Evolutionary conservation across 2,113 vertebrate species (phyloP).

Genomic region (Potamarius usumacintae): DNA sequence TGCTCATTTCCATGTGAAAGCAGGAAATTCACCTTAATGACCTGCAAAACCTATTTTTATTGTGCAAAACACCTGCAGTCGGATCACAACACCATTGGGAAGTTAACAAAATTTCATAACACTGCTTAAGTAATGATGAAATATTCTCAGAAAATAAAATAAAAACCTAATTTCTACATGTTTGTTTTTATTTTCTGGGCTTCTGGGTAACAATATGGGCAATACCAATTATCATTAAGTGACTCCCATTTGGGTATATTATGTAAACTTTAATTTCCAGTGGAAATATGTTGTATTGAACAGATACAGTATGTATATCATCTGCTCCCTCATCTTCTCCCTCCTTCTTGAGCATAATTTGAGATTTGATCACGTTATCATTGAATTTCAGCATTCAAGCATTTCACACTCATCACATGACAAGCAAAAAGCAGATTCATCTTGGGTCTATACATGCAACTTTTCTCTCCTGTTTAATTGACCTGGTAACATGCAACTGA

Average conservation of each 20-base stretch:
- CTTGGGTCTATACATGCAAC: neutral
- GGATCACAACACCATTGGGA: neutral
- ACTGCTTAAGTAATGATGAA: neutral
- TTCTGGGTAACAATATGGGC: neutral
- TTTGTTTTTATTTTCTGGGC: neutral
- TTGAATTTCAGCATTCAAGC: neutral
- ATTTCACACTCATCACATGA: neutral
- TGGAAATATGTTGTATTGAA: neutral
- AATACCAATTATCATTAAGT: neutral
- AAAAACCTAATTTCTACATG: neutral
- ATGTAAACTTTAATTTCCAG: neutral
- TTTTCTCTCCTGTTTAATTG: neutral
- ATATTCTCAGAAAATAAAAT: neutral
- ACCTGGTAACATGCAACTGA: neutral
- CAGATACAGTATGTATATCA: neutral
- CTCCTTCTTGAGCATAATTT: neutral
- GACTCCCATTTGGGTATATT: neutral
- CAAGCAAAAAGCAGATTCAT: neutral
- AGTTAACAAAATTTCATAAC: neutral
- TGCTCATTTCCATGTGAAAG: slow-evolving; percentile 68
- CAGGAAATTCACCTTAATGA: slow-evolving; percentile 40
- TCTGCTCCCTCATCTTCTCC: too few species aligned
- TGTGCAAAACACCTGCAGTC: slow-evolving; percentile 9
- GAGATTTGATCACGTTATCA: neutral
- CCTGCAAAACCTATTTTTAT: slow-evolving; percentile 15